Conservation (phyloP, 2,797 vertebrate genomes). For the Diceros bicornis region DNA sequence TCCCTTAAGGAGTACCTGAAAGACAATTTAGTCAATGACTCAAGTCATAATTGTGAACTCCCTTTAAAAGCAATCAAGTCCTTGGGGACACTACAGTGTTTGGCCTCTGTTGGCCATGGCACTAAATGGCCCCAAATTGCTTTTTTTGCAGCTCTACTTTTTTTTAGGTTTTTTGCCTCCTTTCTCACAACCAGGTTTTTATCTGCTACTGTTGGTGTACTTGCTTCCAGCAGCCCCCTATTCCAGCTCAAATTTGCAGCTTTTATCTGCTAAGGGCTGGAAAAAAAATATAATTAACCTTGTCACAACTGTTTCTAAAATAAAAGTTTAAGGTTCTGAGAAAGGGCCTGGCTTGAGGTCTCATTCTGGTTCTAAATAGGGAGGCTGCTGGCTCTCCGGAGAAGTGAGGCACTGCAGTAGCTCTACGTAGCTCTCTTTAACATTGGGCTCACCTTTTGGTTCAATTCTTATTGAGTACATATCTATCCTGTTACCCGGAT, state of each 20-base stretch:
- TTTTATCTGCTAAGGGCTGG: constrained; percentile 60
- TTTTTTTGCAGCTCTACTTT: not conserved
- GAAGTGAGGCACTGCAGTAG: not conserved
- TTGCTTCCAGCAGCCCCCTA: not conserved
- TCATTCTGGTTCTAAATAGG: not conserved
- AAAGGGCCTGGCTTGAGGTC: not conserved
- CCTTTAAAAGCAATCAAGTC: constrained; percentile 30
- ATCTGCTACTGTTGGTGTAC: not conserved
- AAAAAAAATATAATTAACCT: not conserved
- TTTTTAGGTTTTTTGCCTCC: not conserved
- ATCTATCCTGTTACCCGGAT: not conserved
- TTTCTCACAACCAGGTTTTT: constrained; percentile 12
- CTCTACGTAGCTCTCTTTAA: not conserved
- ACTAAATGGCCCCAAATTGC: not conserved
- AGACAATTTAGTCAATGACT: constrained; percentile 66
- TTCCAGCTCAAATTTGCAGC: constrained; percentile 22
- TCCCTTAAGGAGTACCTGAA: constrained; percentile 56
- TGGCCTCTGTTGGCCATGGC: not conserved
- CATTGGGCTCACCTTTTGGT: not conserved
- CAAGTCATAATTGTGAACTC: constrained; percentile 43
- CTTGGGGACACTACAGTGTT: not conserved
- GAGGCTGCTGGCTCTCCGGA: not conserved
- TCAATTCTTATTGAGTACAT: not conserved
- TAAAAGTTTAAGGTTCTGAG: not conserved
- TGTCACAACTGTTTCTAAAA: not conserved